A percentile compares a stretch with the other conserved stretches of the same genome.
Conservation (phyloP, 2,888 invertebrate genomes). For the Dryococelus australis region DNA sequence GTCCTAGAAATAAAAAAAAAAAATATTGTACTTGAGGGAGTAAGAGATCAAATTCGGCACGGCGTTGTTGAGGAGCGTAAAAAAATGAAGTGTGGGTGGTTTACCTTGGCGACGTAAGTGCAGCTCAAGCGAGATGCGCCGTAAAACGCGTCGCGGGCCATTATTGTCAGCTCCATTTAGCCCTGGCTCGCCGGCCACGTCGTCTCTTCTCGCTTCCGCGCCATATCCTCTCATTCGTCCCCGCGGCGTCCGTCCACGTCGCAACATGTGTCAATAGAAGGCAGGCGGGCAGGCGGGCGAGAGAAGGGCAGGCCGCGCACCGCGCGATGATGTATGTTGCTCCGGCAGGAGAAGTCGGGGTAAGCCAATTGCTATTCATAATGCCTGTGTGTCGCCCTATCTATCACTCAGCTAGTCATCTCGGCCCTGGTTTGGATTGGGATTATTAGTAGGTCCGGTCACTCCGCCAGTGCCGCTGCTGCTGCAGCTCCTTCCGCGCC, state of each 20-base stretch:
- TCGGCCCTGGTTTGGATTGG: conserved; percentile 29
- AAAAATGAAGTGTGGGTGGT: too few relatives aligned
- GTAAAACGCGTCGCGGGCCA: neutral
- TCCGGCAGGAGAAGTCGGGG: conserved; percentile 21
- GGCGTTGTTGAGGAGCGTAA: too few relatives aligned
- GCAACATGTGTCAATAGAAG: conserved; percentile 29
- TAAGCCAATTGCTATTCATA: conserved; percentile 42
- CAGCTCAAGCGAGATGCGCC: too few relatives aligned
- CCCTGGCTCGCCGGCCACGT: neutral
- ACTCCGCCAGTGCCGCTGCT: neutral
- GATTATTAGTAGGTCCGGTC: conserved; percentile 28
- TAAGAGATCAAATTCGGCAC: too few relatives aligned
- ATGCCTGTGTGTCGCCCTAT: conserved; percentile 37
- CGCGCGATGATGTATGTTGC: conserved; percentile 19
- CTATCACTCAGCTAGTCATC: conserved; percentile 41
- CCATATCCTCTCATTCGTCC: conserved; percentile 6
- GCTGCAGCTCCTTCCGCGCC: neutral
- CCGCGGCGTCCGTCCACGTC: neutral
- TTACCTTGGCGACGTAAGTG: too few relatives aligned
- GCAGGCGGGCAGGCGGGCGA: neutral
- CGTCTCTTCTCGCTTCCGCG: conserved; percentile 26
- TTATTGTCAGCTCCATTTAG: conserved; percentile 16
- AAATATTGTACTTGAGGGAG: too few relatives aligned
- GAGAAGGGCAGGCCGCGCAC: neutral
- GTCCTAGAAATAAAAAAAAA: too few relatives aligned